phyloP scores from a whole-genome alignment of 2,888 invertebrate genomes.

The Thecocarcelia acutangulata region DNA sequence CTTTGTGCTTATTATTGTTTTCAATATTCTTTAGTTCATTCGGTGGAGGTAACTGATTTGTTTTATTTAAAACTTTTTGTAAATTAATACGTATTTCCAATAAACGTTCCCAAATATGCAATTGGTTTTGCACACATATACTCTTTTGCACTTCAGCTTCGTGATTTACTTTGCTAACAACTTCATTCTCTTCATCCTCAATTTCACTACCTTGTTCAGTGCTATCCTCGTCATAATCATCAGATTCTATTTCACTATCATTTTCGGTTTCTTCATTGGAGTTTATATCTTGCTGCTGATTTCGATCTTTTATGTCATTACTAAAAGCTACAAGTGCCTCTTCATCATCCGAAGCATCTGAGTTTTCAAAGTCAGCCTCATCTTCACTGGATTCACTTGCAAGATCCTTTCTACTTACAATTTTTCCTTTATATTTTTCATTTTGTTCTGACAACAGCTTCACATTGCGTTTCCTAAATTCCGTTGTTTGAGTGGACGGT shows the following conservation, averaged over 20 bases:
- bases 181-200: slow-evolving; percentile 69
- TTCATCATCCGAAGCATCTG: slow-evolving; percentile 71
- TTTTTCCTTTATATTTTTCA: slow-evolving; percentile 88
- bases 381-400: slow-evolving; percentile 67
- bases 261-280: slow-evolving; percentile 69
- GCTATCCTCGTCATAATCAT: slow-evolving; percentile 70
- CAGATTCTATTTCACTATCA: slow-evolving; percentile 72
- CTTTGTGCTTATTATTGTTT: slow-evolving; percentile 82
- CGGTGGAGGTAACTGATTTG: slow-evolving; percentile 89
- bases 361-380: slow-evolving; percentile 75
- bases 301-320: not conserved
- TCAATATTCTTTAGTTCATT: slow-evolving; percentile 82
- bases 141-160: slow-evolving; percentile 85
- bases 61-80: slow-evolving; percentile 89
- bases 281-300: not conserved
- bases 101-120: slow-evolving; percentile 91
- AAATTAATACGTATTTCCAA: slow-evolving; percentile 93
- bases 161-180: slow-evolving; percentile 78
- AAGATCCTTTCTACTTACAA: slow-evolving; percentile 84
- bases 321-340: slow-evolving; percentile 15
- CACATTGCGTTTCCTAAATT: slow-evolving; percentile 86
- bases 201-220: slow-evolving; percentile 75
- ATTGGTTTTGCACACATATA: slow-evolving; percentile 86
- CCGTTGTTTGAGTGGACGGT: slow-evolving; percentile 83
- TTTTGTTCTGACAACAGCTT: slow-evolving; percentile 87